These are phyloP conservation scores for Gasterosteus aculeatus DNA, from an alignment of 2,113 vertebrate species.

Conservation along the genomic window DNA sequence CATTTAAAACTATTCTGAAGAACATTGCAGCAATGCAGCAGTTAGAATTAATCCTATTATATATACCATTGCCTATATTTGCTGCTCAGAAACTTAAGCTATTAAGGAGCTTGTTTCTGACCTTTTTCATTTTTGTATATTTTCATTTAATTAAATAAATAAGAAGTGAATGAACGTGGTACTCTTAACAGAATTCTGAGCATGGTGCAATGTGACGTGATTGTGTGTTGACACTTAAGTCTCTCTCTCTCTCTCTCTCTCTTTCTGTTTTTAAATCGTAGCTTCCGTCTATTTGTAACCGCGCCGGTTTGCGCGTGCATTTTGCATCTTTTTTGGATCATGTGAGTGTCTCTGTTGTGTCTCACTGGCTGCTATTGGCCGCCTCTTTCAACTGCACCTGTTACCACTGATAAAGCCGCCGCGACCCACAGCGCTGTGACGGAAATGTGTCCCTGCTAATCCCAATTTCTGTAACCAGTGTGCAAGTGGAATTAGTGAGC, in stretches of 20 bases:
- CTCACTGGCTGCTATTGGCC: not conserved
- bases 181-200: not conserved
- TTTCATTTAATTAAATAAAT: not conserved
- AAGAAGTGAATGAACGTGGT: not conserved
- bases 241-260: not conserved
- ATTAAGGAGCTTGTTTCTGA: not conserved
- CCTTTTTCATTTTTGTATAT: not conserved
- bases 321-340: no score
- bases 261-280: not conserved
- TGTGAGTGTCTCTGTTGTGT: not conserved
- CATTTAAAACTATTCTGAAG: not conserved
- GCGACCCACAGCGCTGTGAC: not conserved
- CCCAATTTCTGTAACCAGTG: no score
- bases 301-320: not conserved
- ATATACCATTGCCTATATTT: not conserved
- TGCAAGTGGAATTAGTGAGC: no score
- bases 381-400: not conserved
- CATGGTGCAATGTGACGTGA: not conserved
- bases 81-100: not conserved
- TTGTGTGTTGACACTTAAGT: no score
- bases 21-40: not conserved
- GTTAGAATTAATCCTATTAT: not conserved
- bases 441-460: no score
- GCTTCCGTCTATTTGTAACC: not conserved
- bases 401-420: not conserved